Evolutionary conservation across 2,888 invertebrate genomes (phyloP).

Genomic region (Slavum lentiscoides): DNA sequence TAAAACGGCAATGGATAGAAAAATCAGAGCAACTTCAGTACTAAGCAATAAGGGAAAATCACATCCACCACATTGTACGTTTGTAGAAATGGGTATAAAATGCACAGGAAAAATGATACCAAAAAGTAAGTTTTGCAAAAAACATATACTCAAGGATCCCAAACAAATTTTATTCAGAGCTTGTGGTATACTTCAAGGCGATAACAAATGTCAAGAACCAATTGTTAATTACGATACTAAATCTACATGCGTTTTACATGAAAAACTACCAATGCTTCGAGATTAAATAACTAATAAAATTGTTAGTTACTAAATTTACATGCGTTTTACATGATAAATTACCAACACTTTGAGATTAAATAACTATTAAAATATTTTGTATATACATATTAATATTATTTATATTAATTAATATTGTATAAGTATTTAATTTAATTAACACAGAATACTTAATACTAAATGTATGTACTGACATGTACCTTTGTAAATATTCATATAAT

Average conservation of each 20-base stretch:
- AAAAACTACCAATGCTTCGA: constrained; percentile 53
- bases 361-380: not conserved
- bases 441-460: too few species aligned
- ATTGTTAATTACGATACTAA: constrained; percentile 42
- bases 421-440: too few species aligned
- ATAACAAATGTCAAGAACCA: constrained; percentile 47
- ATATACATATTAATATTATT: too few species aligned
- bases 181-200: constrained; percentile 44
- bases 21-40: constrained; percentile 48
- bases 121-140: constrained; percentile 46
- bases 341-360: constrained; percentile 46
- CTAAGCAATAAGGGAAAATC: constrained; percentile 44
- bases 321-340: constrained; percentile 52
- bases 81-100: constrained; percentile 52
- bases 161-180: constrained; percentile 50
- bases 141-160: constrained; percentile 48
- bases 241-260: constrained; percentile 45
- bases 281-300: constrained; percentile 2
- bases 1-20: constrained; percentile 47
- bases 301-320: constrained; percentile 15
- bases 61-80: constrained; percentile 46
- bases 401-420: too few species aligned
- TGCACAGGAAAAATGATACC: constrained; percentile 50
- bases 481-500: too few species aligned
- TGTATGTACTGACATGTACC: too few species aligned